Evolutionary conservation across 2,113 vertebrate species (phyloP), one percentile per base, ranked within the genome.

Genomic region (Myotis davidii): DNA sequence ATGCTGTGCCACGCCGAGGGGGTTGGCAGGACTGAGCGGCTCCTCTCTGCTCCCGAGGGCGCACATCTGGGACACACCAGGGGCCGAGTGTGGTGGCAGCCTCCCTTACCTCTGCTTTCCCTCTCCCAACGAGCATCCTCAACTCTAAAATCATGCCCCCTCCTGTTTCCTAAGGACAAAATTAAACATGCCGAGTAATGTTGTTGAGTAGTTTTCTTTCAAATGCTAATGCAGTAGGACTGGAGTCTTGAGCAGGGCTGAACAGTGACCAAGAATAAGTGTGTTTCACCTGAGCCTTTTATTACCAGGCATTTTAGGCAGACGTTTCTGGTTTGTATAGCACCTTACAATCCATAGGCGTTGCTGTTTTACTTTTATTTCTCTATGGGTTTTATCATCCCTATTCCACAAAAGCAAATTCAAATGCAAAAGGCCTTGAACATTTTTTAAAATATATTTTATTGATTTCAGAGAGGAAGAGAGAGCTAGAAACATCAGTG

Each of bases 151-250:
- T 50, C 77, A n/a, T 4, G 11, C 54, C 48, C 21, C 16, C 59
- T 73, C 21, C 76, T 50, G 2, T 34, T 52, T 70, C 76, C 72
- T 78, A 74, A 94, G 21, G 2, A 78, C 88, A 76, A 59, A 61
- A 88, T 48, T 77, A 87, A 88, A 74, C n/a, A 34, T 54, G 50
- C 12, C 16, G 20, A 85, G 59, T 20, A 79, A 89, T 9, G 8
- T 18, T 67, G 61, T 50, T 81, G 83, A 84, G 37, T 59, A 70
- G n/a, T 82, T 92, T 92, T 34, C 56, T 65, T 95, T 85, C 61
- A 83, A 32, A 50, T 85, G 39, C 67, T 34, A 37, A n/a, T 42
- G 21, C 64, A 45, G 52, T 65, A 32, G 72, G 12, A 48, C 34
- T 34, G 61, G 21, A 54, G 37, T 42, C 56, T 59, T 70, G 6